Conservation (phyloP, 1,140 invertebrate species). For the Drosophila gunungcola region DNA sequence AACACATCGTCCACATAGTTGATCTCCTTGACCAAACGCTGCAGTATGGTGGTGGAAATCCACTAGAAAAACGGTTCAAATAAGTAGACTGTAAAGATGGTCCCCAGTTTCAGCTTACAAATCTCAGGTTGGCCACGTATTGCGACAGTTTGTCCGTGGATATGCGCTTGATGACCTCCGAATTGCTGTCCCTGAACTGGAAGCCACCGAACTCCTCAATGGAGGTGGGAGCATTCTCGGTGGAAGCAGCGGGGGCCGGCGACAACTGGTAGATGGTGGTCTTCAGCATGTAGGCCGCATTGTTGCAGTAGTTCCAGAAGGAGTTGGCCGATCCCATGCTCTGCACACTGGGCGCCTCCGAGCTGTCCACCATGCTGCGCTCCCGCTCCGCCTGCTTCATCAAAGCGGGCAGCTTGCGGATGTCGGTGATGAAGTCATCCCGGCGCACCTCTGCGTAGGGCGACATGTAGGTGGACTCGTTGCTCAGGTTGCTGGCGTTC, state of each 20-base stretch:
- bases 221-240: slow-evolving; percentile 66
- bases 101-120: slow-evolving; percentile 40
- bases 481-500: slow-evolving; percentile 72
- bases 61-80: slow-evolving; percentile 86
- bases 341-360: slow-evolving; percentile 44
- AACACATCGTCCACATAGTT: slow-evolving; percentile 88
- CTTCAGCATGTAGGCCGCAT: slow-evolving; percentile 75
- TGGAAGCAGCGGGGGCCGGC: slow-evolving; percentile 54
- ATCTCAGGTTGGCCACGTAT: slow-evolving; percentile 77
- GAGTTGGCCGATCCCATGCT: slow-evolving; percentile 64
- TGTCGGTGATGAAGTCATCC: slow-evolving; percentile 85
- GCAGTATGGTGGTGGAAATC: slow-evolving; percentile 91
- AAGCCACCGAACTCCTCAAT: slow-evolving; percentile 72
- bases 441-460: slow-evolving; percentile 72
- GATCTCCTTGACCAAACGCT: slow-evolving; percentile 89
- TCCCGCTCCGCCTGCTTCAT: slow-evolving; percentile 75
- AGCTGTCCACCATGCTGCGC: slow-evolving; percentile 53
- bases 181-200: slow-evolving; percentile 75
- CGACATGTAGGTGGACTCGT: slow-evolving; percentile 66
- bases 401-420: slow-evolving; percentile 84
- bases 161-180: slow-evolving; percentile 79
- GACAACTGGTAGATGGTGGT: slow-evolving; percentile 79
- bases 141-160: slow-evolving; percentile 79
- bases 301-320: slow-evolving; percentile 84
- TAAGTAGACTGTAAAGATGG: neutral